Evolutionary conservation across 2,113 vertebrate species (phyloP).

Genomic region (Dromaius novaehollandiae): DNA sequence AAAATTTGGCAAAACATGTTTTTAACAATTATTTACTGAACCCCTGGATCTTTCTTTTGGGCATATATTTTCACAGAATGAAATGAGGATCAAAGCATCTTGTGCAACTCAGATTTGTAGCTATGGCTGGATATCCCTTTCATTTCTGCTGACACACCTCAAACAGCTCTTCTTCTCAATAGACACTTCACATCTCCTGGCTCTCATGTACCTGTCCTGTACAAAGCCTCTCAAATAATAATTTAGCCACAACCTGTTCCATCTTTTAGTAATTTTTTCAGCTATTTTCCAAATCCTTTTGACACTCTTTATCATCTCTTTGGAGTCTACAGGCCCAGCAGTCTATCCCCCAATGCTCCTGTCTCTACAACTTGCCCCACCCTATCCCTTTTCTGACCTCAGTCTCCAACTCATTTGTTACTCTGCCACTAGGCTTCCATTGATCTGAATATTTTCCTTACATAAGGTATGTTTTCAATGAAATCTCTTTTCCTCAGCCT

Average conservation of each 20-base stretch:
- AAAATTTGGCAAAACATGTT: not conserved
- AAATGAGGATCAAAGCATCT: not conserved
- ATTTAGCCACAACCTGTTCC: not conserved
- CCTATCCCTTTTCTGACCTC: not conserved
- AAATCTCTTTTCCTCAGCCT: not conserved
- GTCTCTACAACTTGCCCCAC: not conserved
- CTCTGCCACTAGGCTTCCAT: not conserved
- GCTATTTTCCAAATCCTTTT: not conserved
- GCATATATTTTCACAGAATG: not conserved
- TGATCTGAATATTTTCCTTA: not conserved
- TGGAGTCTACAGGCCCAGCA: not conserved
- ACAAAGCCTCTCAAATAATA: not conserved
- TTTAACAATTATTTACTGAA: not conserved
- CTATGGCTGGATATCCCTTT: not conserved
- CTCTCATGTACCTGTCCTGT: not conserved
- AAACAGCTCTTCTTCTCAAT: not conserved
- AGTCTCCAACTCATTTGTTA: not conserved
- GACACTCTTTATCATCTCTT: not conserved
- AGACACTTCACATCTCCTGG: not conserved
- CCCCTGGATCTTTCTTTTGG: not conserved
- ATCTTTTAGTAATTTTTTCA: not conserved
- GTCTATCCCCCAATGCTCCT: not conserved
- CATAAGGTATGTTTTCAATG: not conserved
- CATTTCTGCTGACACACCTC: not conserved
- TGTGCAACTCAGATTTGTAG: not conserved